phyloP scores from a whole-genome alignment of 2,113 vertebrate species.

The Sterrhoptilus dennistouni region DNA sequence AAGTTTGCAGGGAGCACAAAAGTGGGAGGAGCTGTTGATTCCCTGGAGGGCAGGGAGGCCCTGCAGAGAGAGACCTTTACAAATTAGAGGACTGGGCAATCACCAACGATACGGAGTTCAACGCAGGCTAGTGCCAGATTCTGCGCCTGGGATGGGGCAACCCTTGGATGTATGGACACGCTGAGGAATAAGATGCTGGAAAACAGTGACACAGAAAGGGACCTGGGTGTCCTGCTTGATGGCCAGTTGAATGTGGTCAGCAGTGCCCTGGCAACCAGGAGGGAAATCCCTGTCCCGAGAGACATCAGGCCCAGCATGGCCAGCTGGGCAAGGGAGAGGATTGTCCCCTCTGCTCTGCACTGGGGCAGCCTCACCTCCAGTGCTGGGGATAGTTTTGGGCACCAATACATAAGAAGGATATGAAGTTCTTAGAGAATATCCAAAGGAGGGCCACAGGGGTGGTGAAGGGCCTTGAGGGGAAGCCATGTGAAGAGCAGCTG shows the following conservation, averaged over 20 bases:
- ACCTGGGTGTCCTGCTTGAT: background rate
- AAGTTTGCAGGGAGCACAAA: background rate
- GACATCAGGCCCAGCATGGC: fast-evolving
- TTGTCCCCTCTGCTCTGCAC: background rate
- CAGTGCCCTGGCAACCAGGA: background rate
- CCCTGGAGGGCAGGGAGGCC: background rate
- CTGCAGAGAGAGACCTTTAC: background rate
- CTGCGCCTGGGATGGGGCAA: background rate
- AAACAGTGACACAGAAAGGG: background rate
- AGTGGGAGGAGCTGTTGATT: background rate
- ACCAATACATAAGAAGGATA: fast-evolving
- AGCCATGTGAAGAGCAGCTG: fast-evolving
- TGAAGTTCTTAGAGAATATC: background rate
- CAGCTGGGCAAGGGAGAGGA: fast-evolving
- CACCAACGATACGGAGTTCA: fast-evolving
- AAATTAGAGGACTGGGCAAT: background rate
- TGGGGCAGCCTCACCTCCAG: background rate
- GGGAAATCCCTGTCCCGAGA: background rate
- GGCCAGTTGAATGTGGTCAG: background rate
- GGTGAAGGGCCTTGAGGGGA: background rate
- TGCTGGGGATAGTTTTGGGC: background rate
- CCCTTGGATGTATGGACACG: background rate
- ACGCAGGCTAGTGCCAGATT: background rate
- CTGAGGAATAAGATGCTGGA: background rate
- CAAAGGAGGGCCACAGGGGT: background rate